phyloP scores from a whole-genome alignment of 2,888 invertebrate genomes.

The Pyrochroa serraticornis region DNA sequence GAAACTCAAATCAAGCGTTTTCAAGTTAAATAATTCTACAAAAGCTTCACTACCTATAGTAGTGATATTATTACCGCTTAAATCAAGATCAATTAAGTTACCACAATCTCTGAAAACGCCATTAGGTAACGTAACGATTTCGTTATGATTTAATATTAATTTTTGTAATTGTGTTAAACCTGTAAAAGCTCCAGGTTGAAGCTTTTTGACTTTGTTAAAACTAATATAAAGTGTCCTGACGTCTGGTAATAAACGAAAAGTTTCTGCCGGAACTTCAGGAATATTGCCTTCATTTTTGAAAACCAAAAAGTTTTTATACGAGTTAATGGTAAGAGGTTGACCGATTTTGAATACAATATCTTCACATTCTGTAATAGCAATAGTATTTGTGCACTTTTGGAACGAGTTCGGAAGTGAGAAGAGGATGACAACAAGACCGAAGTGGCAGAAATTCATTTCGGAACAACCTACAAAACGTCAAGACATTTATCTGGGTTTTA shows the following conservation, averaged over 20 bases:
- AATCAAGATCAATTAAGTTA: slow-evolving; percentile 17
- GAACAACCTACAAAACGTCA: not conserved
- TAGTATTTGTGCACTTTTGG: slow-evolving; percentile 16
- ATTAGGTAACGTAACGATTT: slow-evolving; percentile 12
- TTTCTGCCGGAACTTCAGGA: slow-evolving; percentile 19
- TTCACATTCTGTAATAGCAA: slow-evolving; percentile 24
- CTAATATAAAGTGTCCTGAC: slow-evolving; percentile 25
- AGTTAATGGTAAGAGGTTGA: slow-evolving; percentile 8
- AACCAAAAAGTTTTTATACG: slow-evolving; percentile 16
- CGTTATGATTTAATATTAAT: slow-evolving; percentile 19
- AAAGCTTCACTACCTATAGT: slow-evolving; percentile 22
- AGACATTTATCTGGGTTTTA: not conserved
- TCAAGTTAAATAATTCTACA: slow-evolving; percentile 20
- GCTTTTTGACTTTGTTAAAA: slow-evolving; percentile 25
- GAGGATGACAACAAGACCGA: not conserved
- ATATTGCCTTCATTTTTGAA: slow-evolving; percentile 11
- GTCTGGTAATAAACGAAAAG: slow-evolving; percentile 21
- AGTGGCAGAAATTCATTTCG: not conserved
- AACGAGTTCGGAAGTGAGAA: slow-evolving; percentile 1
- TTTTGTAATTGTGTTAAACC: slow-evolving; percentile 22
- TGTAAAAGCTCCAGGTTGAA: slow-evolving; percentile 20
- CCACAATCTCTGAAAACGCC: slow-evolving; percentile 18
- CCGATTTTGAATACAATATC: slow-evolving; percentile 7
- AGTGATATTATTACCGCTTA: slow-evolving; percentile 24
- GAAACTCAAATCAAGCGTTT: slow-evolving; percentile 22